Conservation (phyloP, 1,140 invertebrate genomes). For the Chironomus tepperi region DNA sequence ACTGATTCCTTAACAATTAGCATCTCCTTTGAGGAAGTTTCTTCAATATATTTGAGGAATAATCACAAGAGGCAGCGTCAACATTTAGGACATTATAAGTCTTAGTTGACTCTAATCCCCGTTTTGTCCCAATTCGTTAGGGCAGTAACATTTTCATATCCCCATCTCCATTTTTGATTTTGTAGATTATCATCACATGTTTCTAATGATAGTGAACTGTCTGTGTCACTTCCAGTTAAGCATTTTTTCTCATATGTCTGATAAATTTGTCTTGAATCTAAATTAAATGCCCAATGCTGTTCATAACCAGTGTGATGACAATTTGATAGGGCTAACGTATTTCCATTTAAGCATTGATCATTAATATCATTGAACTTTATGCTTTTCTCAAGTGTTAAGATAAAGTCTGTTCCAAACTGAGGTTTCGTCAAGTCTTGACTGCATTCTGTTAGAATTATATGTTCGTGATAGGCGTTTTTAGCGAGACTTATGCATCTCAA, state of each 20-base stretch:
- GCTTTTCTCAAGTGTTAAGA: constrained; percentile 67
- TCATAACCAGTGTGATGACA: constrained; percentile 67
- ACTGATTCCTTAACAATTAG: too few relatives aligned
- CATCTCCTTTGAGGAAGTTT: too few relatives aligned
- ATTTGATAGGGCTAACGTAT: constrained; percentile 60
- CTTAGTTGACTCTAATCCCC: neutral
- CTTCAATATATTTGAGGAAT: too few relatives aligned
- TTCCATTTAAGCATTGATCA: constrained; percentile 50
- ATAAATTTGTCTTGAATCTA: constrained; percentile 54
- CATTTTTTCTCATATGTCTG: constrained; percentile 60
- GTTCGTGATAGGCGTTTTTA: constrained; percentile 51
- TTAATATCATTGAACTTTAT: constrained; percentile 50
- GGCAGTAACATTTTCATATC: constrained; percentile 54
- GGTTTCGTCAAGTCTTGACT: constrained; percentile 31
- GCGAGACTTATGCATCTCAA: constrained; percentile 67
- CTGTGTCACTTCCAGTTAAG: constrained; percentile 46
- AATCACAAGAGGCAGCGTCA: too few relatives aligned
- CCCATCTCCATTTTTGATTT: constrained; percentile 73
- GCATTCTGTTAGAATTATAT: constrained; percentile 45
- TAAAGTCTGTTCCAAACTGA: constrained; percentile 32
- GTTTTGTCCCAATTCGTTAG: constrained; percentile 24
- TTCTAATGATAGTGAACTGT: constrained; percentile 54
- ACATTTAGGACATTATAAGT: too few relatives aligned
- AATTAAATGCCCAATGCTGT: constrained; percentile 67
- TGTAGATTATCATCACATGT: constrained; percentile 52